A percentile compares a stretch with the other conserved stretches of the same genome.
Evolutionary conservation across 2,113 vertebrate genomes (phyloP).

Genomic region (Alligator sinensis): DNA sequence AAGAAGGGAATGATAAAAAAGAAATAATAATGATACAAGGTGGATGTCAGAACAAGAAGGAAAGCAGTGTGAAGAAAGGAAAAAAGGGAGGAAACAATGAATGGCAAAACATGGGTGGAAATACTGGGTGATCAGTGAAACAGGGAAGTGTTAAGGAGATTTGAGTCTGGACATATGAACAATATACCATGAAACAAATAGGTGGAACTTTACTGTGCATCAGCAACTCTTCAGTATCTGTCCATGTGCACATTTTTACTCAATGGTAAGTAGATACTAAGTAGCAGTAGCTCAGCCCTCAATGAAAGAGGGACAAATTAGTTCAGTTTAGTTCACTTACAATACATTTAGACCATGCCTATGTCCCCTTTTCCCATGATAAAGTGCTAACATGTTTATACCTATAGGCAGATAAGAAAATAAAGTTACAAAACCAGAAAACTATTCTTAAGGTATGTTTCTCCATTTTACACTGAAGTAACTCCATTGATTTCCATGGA

Average conservation of each 20-base stretch:
- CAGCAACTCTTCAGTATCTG: too few species aligned
- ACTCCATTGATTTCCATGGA: background rate
- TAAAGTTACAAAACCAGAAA: too few species aligned
- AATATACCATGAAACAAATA: background rate
- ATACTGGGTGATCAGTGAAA: background rate
- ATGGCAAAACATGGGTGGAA: background rate
- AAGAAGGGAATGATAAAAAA: background rate
- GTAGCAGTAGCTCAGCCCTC: too few species aligned
- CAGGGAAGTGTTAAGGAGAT: background rate
- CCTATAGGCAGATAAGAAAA: too few species aligned
- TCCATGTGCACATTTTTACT: too few species aligned
- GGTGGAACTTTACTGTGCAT: background rate
- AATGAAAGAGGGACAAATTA: background rate
- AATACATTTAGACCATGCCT: too few species aligned
- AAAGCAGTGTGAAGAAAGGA: background rate
- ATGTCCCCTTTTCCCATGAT: too few species aligned
- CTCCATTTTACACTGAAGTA: background rate
- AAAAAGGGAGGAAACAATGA: background rate
- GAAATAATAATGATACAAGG: background rate
- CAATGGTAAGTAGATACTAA: too few species aligned
- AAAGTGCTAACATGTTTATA: too few species aligned
- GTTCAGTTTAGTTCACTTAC: background rate
- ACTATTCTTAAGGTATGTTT: background rate
- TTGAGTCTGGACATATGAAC: background rate
- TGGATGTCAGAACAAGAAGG: background rate